These are phyloP conservation scores for Netelia inedita DNA, from an alignment of 2,888 invertebrate species.

Conservation along the genomic window DNA sequence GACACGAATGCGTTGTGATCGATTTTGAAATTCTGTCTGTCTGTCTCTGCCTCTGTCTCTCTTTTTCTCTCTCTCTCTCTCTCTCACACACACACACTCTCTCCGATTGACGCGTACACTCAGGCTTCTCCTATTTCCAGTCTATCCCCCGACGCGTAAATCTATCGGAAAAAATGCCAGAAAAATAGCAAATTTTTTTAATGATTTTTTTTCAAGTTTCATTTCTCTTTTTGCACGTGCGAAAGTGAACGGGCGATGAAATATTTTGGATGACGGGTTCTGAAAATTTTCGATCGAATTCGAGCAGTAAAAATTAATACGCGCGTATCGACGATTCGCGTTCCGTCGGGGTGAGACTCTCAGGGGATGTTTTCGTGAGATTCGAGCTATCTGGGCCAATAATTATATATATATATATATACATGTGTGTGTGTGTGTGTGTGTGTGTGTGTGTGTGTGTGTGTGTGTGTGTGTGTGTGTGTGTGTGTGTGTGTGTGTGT, in stretches of 20 bases:
- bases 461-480: not conserved
- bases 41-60: not conserved
- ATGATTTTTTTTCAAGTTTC: not conserved
- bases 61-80: not conserved
- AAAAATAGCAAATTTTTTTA: not conserved
- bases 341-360: not conserved
- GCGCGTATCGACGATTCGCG: too few species aligned
- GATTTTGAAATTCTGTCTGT: constrained; percentile 38
- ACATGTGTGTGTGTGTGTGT: not conserved
- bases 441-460: not conserved
- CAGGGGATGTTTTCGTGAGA: constrained; percentile 48
- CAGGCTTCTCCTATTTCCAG: not conserved
- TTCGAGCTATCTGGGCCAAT: constrained; percentile 38
- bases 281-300: too few species aligned
- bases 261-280: constrained; percentile 4
- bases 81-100: constrained; percentile 11
- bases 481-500: not conserved
- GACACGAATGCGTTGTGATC: constrained; percentile 42
- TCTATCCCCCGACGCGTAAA: not conserved
- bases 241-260: not conserved
- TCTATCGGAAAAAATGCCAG: not conserved
- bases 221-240: not conserved
- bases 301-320: too few species aligned
- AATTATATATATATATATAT: constrained; percentile 25
- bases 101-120: not conserved